Evolutionary conservation across 2,888 invertebrate genomes (phyloP), one percentile per base, ranked within the genome.

Genomic region (Acleris cristana): DNA sequence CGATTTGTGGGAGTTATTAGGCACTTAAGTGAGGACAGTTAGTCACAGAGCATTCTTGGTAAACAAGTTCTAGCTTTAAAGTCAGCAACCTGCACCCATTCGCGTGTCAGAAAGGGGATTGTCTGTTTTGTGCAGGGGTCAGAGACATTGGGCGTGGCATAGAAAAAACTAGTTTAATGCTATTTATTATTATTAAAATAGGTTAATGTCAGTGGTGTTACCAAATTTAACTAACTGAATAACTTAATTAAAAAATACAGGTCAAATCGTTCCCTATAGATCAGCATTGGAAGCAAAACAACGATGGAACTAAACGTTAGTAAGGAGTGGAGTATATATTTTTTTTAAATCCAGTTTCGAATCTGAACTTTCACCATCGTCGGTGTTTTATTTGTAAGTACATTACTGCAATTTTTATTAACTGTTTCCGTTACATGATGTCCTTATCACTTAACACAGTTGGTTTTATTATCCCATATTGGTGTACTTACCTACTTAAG

Each of bases 61-160:
- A 21, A 56, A 44, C 40, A 56, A 44, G n/a, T 64, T 52, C n/a
- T 21, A 52, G 56, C 60, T 64, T 62, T 65, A 52, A 70, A 69
- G 69, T 58, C 49, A 65, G 61, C 66, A 48, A 49, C 64, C 70
- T 69, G 53, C 74, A 74, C 72, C 70, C 70, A 67, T 74, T 83
- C 74, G 86, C 88, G 85, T 88, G 86, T 72, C 68, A 68, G 70
- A 76, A 80, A 84, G 79, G 86, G 88, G 86, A 86, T 83, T 81
- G 88, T 75, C 81, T 77, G 74, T 78, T 72, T 77, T 78, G 75
- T 77, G 69, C 71, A 69, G 77, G 85, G 86, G 52, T 51, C 63
- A 66, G 49, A 51, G 40, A 60, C 60, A 44, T 72, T 85, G 77
- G 85, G 80, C 78, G 71, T 73, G 70, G 58, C 71, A 61, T 70